These are phyloP conservation scores for Chitala chitala DNA, from an alignment of 2,113 vertebrate genomes.

Conservation along the genomic window DNA sequence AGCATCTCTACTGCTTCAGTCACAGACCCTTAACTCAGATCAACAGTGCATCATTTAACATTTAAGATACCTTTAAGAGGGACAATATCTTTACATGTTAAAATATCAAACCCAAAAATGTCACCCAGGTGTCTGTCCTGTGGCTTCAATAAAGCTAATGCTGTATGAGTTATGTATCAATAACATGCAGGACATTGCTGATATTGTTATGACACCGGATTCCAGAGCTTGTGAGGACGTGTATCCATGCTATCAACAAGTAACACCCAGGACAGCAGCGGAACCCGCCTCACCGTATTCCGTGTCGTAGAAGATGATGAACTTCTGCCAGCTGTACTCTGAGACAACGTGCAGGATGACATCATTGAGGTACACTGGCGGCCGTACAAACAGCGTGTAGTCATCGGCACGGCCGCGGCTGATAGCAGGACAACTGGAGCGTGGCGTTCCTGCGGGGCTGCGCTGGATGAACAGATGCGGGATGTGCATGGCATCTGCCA, in stretches of 20 bases:
- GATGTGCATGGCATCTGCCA: conserved; percentile 97
- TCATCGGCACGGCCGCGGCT: conserved; percentile 77
- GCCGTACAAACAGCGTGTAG: conserved; percentile 93
- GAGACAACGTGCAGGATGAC: conserved; percentile 91
- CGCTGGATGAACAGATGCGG: conserved; percentile 96
- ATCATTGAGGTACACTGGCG: conserved; percentile 90
- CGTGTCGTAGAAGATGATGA: conserved; percentile 94
- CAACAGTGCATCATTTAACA: not conserved
- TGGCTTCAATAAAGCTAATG: conserved; percentile 6
- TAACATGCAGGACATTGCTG: too few species aligned
- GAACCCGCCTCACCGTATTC: conserved; percentile 76
- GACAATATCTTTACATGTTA: conserved; percentile 8
- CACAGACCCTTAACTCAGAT: not conserved
- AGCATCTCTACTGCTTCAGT: not conserved
- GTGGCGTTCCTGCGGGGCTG: conserved; percentile 75
- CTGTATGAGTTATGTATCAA: conserved; percentile 1
- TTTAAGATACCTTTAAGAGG: not conserved
- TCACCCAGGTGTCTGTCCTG: not conserved
- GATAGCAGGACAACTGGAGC: conserved; percentile 80
- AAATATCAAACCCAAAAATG: conserved; percentile 11
- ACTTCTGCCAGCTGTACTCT: conserved; percentile 97
- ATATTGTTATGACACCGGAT: too few species aligned
- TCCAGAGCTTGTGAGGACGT: too few species aligned
- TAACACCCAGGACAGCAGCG: not conserved
- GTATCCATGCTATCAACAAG: too few species aligned